Evolutionary conservation across 2,797 vertebrate genomes (phyloP), one percentile per base, ranked within the genome.

Genomic region (Rhinatrema bivittatum): DNA sequence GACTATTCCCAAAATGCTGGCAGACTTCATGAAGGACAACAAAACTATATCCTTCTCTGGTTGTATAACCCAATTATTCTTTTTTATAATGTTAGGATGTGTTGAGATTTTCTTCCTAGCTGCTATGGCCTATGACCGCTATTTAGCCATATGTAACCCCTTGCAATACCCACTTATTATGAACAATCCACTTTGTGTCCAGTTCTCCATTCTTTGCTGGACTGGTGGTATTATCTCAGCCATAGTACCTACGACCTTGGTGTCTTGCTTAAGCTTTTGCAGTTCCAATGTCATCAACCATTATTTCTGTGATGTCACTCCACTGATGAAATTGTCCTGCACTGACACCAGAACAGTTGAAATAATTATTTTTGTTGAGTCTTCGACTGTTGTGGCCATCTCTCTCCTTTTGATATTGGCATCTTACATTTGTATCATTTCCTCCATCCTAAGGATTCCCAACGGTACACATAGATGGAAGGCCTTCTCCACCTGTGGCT

Each of bases 221-320:
- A 12, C 14, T 28, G 16, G 19, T 32, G 24, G 40, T 12, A 49
- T 49, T 36, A 11, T 36, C 8, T 27, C 32, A 33, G 30, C 38
- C 16, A 22, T 41, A 4, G 23, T 42, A 7, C 15, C 49, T 17
- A 15, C 21, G 7, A 26, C 51, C 28, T 39, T 36, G 9, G 39
- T 36, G 14, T 40, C 39, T 15, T 50, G 35, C 21, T n/a, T 54
- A 16, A 14, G 39, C 10, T 48, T 43, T 17, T 49, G 45, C 39
- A 31, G 39, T 14, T 27, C 28, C 26, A 49, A 12, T 35, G 33
- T 33, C n/a, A 42, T 54, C 7, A 15, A 54, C 20, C 35, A 43
- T 25, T 48, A 48, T 29, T 54, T 43, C 35, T 54, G 51, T 28
- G 51, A 54, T 16, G 29, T 65, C 9, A 42, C 7, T 49, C n/a